Evolutionary conservation across 2,888 invertebrate species (phyloP), one percentile per base, ranked within the genome.

Genomic region (Mystacides longicornis): DNA sequence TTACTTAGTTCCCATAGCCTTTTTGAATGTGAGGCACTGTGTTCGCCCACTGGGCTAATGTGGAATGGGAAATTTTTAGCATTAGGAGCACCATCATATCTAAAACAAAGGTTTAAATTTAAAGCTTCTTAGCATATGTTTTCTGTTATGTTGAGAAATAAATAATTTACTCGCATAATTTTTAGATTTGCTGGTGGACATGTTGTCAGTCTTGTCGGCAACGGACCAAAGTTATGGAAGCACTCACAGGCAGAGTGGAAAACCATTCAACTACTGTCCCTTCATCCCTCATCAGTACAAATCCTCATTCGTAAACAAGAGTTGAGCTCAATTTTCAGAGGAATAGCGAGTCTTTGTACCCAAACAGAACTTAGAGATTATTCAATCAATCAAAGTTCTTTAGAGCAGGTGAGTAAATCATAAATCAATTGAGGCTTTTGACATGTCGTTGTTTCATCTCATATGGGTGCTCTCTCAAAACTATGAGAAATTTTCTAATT

Each of bases 1-100:
- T 74, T 88, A 59, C 74, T 88, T 49, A 82, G 83, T 20, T 86
- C 87, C 52, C 88, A 88, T 72, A 83, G 81, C 67, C 78, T 81
- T 64, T 70, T 68, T 42, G 82, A 82, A 65, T 76, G 68, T 71
- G 86, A 78, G 72, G 84, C 73, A 66, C 78, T 78, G 60, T 88
- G 80, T 68, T 82, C 76, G 60, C 75, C 68, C 56, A 65, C 75
- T 66, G 82, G 69, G n/a, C 77, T 73, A 65, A 83, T 75, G 72
- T 77, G 73, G 65, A 81, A 70, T 66, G 86, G 74, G 64, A 77
- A 67, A 61, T 69, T 81, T 66, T 67, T 80, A 68, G 75, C 80
- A 71, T 70, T 81, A 33, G 83, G 82, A 37, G 75, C 77, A 55
- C 73, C 77, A 7, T 77, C 79, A 62, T 77, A 80, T 65, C 70